Percentiles rank a stretch among this genome's conserved stretches.
These are phyloP conservation scores for Sylvietta virens DNA, from an alignment of 2,113 vertebrate species.

Conservation along the genomic window DNA sequence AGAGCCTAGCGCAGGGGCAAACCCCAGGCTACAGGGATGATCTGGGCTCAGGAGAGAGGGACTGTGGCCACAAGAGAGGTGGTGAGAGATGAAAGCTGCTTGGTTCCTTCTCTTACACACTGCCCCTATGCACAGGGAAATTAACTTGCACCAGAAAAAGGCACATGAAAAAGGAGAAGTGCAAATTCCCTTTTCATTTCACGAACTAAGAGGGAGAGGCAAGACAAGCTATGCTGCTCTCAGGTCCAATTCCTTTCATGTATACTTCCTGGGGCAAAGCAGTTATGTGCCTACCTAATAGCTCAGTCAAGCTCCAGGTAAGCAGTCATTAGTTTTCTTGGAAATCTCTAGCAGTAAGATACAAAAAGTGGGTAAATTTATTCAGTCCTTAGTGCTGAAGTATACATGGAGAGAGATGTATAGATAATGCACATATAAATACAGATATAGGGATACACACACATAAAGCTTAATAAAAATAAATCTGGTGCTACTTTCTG, in stretches of 20 bases:
- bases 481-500: background rate
- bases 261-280: background rate
- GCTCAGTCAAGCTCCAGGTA: background rate
- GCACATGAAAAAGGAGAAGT: background rate
- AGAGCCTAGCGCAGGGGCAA: background rate
- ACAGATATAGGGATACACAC: background rate
- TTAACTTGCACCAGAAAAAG: background rate
- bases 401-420: background rate
- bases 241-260: background rate
- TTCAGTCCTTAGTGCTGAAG: background rate
- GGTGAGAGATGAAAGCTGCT: background rate
- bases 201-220: background rate
- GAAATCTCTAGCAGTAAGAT: constrained; percentile 10
- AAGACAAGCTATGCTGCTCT: background rate
- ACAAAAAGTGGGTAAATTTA: constrained; percentile 7
- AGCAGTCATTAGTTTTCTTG: constrained; percentile 30
- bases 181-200: background rate
- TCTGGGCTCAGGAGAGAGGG: background rate
- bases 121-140: background rate
- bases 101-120: background rate
- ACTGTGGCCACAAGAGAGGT: background rate
- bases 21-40: background rate
- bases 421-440: background rate
- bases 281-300: background rate
- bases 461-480: constrained; percentile 1